Evolutionary conservation across 1,140 invertebrate genomes (phyloP).

Genomic region (Pseudomyrmex concolor): DNA sequence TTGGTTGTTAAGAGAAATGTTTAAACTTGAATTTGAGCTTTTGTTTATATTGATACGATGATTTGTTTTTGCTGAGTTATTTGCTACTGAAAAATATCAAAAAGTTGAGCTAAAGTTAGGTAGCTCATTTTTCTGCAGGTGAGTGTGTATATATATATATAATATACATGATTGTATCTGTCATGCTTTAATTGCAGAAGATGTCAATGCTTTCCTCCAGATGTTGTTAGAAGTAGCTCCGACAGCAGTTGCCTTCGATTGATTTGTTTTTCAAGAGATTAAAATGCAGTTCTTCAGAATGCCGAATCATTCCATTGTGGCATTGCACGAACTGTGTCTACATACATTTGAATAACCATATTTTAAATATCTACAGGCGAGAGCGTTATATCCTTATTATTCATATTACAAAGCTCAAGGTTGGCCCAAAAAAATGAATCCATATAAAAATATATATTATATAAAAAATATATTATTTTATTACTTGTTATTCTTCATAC

Average conservation of each 20-base stretch:
- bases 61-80: no score
- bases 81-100: no score
- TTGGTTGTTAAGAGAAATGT: no score
- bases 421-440: conserved; percentile 64
- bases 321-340: conserved; percentile 61
- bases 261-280: conserved; percentile 73
- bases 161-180: neutral
- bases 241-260: conserved; percentile 91
- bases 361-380: conserved; percentile 72
- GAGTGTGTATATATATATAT: neutral
- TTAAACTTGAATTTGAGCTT: no score
- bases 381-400: conserved; percentile 68
- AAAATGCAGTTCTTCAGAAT: conserved; percentile 62
- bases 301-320: conserved; percentile 80
- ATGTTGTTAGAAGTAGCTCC: conserved; percentile 96
- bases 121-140: no score
- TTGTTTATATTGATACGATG: no score
- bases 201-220: conserved; percentile 95
- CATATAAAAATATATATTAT: conserved; percentile 63
- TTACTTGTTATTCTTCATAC: conserved; percentile 79
- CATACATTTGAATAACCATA: conserved; percentile 69
- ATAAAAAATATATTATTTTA: conserved; percentile 80
- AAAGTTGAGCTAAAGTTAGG: no score
- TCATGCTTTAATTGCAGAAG: conserved; percentile 87
- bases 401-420: conserved; percentile 71